A percentile compares a stretch with the other conserved stretches of the same genome.
phyloP scores from a whole-genome alignment of 2,797 vertebrate genomes.

The Crypturellus tataupa region DNA sequence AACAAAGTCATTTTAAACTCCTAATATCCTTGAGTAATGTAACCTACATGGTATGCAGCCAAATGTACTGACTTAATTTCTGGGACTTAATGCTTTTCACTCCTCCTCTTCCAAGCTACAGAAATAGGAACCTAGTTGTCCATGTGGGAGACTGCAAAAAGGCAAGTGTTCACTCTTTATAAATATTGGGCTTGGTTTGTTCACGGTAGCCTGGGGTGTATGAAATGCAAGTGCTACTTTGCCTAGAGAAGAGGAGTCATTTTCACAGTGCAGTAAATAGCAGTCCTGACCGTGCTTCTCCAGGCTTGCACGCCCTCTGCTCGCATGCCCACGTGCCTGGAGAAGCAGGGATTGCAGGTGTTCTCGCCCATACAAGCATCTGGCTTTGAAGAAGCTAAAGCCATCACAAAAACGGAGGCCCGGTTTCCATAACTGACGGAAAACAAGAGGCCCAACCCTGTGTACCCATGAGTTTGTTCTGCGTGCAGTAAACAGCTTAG shows the following conservation, averaged over 20 bases:
- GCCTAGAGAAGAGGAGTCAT: background rate
- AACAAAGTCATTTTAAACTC: background rate
- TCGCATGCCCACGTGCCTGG: fast-evolving
- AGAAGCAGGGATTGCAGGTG: background rate
- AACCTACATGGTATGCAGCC: background rate
- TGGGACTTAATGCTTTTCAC: background rate
- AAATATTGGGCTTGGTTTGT: background rate
- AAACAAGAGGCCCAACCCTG: background rate
- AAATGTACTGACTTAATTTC: background rate
- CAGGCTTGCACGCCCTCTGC: background rate
- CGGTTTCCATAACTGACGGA: background rate
- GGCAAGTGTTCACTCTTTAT: background rate
- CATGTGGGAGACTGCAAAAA: background rate
- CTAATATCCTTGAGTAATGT: background rate
- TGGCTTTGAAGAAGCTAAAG: background rate
- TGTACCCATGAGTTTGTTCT: background rate
- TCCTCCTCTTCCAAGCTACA: background rate
- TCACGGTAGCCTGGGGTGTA: background rate
- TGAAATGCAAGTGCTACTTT: background rate
- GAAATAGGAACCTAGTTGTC: background rate
- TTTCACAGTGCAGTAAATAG: background rate
- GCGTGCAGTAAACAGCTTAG: background rate
- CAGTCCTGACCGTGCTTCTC: background rate
- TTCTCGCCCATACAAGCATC: background rate
- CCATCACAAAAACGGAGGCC: background rate